Evolutionary conservation across 2,888 invertebrate species (phyloP), one percentile per base, ranked within the genome.

Genomic region (Drosophila incognita): DNA sequence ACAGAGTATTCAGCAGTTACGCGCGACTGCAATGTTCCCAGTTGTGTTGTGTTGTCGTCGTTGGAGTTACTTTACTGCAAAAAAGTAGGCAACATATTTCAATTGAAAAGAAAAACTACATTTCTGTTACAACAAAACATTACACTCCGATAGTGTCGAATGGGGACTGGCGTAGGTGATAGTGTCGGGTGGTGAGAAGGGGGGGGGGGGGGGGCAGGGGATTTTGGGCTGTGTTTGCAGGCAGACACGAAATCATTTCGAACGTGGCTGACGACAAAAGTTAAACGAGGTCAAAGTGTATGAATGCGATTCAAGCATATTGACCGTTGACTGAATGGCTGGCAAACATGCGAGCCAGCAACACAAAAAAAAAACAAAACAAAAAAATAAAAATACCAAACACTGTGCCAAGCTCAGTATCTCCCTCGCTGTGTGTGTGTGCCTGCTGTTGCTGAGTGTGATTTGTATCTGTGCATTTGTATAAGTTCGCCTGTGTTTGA

Each of bases 251-350:
- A 84, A 82, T 78, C 70, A 84, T 84, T 82, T 82, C 59, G 78
- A 82, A 82, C 79, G 74, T 79, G 76, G 76, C 67, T 72, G 74
- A 70, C 78, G 74, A 79, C 87, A 74, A 81, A 73, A 76, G 82
- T 82, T 85, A 83, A 90, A 85, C 76, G 87, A 85, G 85, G 89
- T 87, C 87, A 89, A 81, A 82, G 82, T 75, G 84, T 77, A 79
- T 81, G 82, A 78, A 86, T 76, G 69, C 65, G 82, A 80, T 70
- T 81, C 78, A 54, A 74, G 84, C 81, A 69, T 83, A 73, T 84
- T 87, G 89, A 77, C 89, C 85, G 72, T 84, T 83, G 84, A 82
- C 82, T 77, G 80, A 77, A 83, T 76, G 74, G 72, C 77, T 65
- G 66, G 69, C 73, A 73, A 77, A 77, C 84, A 81, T 77, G 87